phyloP scores from a whole-genome alignment of 1,140 invertebrate genomes.

The Dendrolimus kikuchii region DNA sequence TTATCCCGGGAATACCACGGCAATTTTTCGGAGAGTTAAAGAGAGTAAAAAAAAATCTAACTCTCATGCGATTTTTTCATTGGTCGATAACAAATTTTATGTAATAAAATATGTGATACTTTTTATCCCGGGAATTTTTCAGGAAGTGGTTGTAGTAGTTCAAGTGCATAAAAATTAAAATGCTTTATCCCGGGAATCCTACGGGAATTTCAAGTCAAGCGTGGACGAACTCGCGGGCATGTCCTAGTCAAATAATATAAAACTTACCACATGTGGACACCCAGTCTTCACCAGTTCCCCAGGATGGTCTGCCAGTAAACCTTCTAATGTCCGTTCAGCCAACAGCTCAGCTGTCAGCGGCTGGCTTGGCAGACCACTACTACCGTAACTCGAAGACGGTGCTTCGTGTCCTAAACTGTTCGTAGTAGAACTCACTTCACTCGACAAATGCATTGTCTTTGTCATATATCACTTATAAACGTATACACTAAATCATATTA shows the following conservation, averaged over 20 bases:
- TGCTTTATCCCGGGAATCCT: no score
- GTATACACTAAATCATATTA: conserved; percentile 23
- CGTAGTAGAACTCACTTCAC: conserved; percentile 80
- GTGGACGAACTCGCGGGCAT: neutral
- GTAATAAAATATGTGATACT: no score
- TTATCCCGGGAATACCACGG: no score
- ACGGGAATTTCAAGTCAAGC: no score
- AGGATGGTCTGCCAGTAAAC: conserved; percentile 88
- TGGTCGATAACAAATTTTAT: no score
- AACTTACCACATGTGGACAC: conserved; percentile 86
- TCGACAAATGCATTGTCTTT: conserved; percentile 77
- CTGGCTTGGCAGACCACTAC: conserved; percentile 62
- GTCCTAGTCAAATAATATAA: neutral
- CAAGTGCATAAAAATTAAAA: no score
- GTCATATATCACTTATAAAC: conserved; percentile 20
- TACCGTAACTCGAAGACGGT: conserved; percentile 52
- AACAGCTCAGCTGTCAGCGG: conserved; percentile 85
- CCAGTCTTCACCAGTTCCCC: conserved; percentile 95
- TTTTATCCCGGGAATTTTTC: no score
- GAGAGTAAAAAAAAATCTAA: no score
- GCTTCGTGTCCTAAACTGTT: conserved; percentile 69
- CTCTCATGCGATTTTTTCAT: no score
- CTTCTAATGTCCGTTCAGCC: conserved; percentile 87
- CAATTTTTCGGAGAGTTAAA: no score
- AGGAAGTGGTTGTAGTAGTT: no score